These are phyloP conservation scores for Elephas maximus DNA, from an alignment of 2,113 vertebrate genomes.

Conservation along the genomic window DNA sequence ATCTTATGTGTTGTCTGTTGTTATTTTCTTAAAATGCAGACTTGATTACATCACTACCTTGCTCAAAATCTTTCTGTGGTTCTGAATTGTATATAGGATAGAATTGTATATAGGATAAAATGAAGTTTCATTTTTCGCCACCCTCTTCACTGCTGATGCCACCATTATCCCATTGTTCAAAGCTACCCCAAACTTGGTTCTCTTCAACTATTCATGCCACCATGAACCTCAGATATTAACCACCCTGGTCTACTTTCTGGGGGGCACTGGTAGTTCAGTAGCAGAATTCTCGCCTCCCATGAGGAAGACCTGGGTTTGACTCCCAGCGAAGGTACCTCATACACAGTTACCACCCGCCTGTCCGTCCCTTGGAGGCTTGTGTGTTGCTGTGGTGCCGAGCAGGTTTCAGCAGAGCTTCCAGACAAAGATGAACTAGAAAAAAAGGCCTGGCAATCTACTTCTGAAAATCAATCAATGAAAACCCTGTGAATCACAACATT, in stretches of 20 bases:
- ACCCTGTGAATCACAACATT: too few relatives aligned
- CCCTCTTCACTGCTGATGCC: not conserved
- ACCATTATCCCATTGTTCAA: conserved; percentile 16
- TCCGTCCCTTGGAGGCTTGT: not conserved
- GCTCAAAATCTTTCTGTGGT: not conserved
- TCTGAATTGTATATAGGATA: not conserved
- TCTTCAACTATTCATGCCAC: not conserved
- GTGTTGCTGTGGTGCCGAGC: not conserved
- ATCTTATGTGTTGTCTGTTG: not conserved
- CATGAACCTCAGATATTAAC: not conserved
- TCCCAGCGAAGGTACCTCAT: not conserved
- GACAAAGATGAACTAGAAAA: too few relatives aligned
- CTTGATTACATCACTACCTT: not conserved
- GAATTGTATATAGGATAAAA: not conserved
- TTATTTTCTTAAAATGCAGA: not conserved
- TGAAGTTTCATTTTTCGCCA: not conserved
- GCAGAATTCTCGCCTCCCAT: not conserved
- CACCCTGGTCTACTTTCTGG: not conserved
- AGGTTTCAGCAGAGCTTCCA: not conserved
- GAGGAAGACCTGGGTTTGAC: not conserved
- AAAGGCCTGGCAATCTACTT: too few relatives aligned
- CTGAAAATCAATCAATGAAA: too few relatives aligned
- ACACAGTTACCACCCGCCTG: not conserved
- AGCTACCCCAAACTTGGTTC: not conserved
- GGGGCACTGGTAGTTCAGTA: not conserved